A percentile compares a stretch with the other conserved stretches of the same genome.
phyloP scores from a whole-genome alignment of 1,140 invertebrate species.

The Pseudomyrmex gracilis region DNA sequence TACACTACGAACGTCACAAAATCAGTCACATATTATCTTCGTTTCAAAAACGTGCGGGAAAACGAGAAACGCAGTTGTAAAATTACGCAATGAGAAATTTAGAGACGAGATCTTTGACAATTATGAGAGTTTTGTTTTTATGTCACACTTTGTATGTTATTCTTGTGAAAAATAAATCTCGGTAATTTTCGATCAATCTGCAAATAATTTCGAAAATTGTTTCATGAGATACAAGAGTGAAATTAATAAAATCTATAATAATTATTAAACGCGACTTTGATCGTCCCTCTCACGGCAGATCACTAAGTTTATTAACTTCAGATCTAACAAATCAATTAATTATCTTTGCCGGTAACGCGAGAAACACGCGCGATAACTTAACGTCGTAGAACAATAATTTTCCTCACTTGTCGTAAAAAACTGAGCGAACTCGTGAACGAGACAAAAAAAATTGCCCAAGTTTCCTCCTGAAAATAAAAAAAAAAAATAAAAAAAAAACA shows the following conservation, averaged over 20 bases:
- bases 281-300: no score
- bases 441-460: constrained; percentile 44
- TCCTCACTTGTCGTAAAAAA: constrained; percentile 35
- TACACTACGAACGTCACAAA: constrained; percentile 43
- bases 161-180: not conserved
- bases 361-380: not conserved
- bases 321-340: not conserved
- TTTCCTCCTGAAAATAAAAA: constrained; percentile 26
- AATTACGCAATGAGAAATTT: not conserved
- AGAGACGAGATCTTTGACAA: not conserved
- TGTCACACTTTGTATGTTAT: not conserved
- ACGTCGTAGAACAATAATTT: constrained; percentile 1
- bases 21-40: not conserved
- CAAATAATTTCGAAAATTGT: not conserved
- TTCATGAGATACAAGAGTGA: not conserved
- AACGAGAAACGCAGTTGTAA: not conserved
- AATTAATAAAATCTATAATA: no score
- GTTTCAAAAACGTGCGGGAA: no score
- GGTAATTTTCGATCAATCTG: not conserved
- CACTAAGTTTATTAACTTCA: not conserved
- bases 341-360: constrained; percentile 6
- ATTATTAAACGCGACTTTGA: not conserved
- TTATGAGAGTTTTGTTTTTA: not conserved
- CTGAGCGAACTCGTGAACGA: constrained; percentile 22
- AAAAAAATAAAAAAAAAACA: constrained; percentile 5